Percentiles rank a stretch among this genome's conserved stretches.
phyloP scores from a whole-genome alignment of 2,113 vertebrate genomes.

The Cairina moschata region DNA sequence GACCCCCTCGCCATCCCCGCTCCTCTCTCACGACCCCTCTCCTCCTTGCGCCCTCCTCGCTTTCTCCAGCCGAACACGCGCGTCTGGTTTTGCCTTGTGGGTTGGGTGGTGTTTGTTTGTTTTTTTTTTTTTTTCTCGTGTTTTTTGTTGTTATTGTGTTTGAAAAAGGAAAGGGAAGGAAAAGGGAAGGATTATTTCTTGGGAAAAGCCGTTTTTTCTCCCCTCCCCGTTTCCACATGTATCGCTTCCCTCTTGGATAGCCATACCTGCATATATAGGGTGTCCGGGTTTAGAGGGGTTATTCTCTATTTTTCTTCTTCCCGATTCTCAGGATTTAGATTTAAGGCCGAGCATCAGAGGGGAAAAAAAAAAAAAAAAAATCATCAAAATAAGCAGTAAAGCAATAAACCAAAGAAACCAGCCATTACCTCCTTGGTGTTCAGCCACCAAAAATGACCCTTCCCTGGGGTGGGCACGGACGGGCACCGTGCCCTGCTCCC shows the following conservation, averaged over 20 bases:
- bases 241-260: not conserved
- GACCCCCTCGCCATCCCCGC: rapidly evolving
- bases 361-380: not conserved
- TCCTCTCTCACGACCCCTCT: not conserved
- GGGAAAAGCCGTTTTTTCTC: not conserved
- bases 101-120: not conserved
- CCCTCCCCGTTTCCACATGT: not conserved
- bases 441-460: not conserved
- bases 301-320: not conserved
- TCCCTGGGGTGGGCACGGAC: rapidly evolving
- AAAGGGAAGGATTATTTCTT: not conserved
- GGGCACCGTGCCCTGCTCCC: not conserved
- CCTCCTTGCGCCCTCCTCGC: not conserved
- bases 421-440: not conserved
- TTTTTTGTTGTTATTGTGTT: not conserved
- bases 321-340: constrained; percentile 27
- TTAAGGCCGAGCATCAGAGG: not conserved
- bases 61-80: not conserved
- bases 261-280: constrained; percentile 52
- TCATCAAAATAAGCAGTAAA: not conserved
- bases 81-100: not conserved
- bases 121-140: not conserved
- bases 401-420: not conserved
- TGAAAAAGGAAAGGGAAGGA: not conserved
- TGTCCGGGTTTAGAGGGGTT: constrained; percentile 38